Conservation (phyloP, 2,888 invertebrate species). For the Drosophila affinis region DNA sequence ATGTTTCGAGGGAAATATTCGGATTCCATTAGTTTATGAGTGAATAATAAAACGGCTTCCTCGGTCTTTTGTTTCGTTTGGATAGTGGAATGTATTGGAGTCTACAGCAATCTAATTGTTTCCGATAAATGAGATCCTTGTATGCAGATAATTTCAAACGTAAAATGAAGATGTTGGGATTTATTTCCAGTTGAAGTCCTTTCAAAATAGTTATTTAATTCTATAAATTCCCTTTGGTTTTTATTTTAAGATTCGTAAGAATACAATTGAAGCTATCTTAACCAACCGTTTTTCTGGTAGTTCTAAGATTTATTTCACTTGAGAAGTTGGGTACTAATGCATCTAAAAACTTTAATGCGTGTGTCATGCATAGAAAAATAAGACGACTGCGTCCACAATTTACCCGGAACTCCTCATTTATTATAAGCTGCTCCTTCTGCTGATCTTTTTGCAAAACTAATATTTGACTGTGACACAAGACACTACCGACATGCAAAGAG, state of each 20-base stretch:
- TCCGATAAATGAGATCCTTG: too few relatives aligned
- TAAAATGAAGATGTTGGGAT: too few relatives aligned
- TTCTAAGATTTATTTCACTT: too few relatives aligned
- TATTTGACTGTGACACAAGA: slow-evolving; percentile 13
- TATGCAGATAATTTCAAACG: too few relatives aligned
- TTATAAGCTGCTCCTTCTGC: background rate
- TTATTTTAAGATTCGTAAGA: background rate
- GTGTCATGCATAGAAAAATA: background rate
- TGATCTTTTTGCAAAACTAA: background rate
- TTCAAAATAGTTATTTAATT: too few relatives aligned
- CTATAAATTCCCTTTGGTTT: background rate
- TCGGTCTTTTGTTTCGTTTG: too few relatives aligned
- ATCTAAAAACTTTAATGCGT: background rate
- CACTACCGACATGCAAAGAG: slow-evolving; percentile 16
- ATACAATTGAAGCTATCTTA: too few relatives aligned
- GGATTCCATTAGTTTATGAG: background rate
- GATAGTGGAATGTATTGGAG: too few relatives aligned
- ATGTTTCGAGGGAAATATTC: background rate
- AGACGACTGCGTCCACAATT: background rate
- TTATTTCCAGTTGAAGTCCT: too few relatives aligned
- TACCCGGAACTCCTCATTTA: background rate
- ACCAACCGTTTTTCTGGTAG: too few relatives aligned
- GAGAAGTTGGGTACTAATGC: too few relatives aligned
- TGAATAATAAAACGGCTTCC: background rate
- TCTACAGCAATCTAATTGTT: too few relatives aligned